A percentile compares a stretch with the other conserved stretches of the same genome.
These are phyloP conservation scores for Cryptotis parvus DNA, from an alignment of 2,113 vertebrate genomes.

Conservation along the genomic window DNA sequence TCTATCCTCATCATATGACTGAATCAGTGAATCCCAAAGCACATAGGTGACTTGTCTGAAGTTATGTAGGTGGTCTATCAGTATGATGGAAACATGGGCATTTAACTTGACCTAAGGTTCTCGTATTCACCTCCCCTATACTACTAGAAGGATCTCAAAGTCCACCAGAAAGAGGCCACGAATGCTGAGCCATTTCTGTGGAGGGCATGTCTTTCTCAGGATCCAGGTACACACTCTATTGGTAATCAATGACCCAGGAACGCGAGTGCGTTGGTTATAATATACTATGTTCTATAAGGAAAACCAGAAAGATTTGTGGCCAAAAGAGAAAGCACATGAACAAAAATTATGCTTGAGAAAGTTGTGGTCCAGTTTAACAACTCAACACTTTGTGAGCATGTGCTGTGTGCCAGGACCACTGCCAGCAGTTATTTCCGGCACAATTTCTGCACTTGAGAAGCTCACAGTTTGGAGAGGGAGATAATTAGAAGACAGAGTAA, in stretches of 20 bases:
- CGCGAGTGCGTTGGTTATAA: background rate
- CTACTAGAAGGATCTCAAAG: background rate
- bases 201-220: background rate
- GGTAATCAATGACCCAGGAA: background rate
- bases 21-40: background rate
- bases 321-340: background rate
- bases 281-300: conserved; percentile 13
- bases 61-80: background rate
- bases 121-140: background rate
- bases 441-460: conserved; percentile 59
- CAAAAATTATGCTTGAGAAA: conserved; percentile 50
- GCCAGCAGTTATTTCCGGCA: conserved; percentile 61
- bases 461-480: conserved; percentile 60
- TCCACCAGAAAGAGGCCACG: background rate
- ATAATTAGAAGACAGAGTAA: conserved; percentile 65
- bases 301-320: background rate
- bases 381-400: conserved; percentile 12
- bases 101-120: background rate
- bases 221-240: background rate
- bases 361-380: conserved; percentile 44
- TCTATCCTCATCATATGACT: conserved; percentile 7
- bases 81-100: background rate
- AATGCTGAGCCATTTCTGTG: background rate
- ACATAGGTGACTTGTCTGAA: background rate
- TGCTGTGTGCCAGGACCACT: conserved; percentile 46